Evolutionary conservation across 2,113 vertebrate species (phyloP).

Genomic region (Ailurus styani): DNA sequence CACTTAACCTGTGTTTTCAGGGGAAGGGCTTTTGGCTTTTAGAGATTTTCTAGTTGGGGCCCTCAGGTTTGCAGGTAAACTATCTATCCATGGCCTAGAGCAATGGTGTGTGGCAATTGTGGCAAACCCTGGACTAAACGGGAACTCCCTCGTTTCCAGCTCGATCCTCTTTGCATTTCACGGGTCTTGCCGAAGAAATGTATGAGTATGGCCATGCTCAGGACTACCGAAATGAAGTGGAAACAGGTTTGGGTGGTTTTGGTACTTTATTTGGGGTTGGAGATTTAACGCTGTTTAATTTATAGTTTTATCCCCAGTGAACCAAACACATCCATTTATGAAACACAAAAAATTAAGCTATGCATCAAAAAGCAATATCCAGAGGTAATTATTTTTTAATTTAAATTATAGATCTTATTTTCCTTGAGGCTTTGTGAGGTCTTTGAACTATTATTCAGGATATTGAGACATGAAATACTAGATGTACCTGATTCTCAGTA

Average conservation of each 20-base stretch:
- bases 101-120: not conserved
- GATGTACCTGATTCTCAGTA: slow-evolving; percentile 31
- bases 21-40: not conserved
- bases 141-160: not conserved
- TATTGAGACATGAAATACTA: slow-evolving; percentile 65
- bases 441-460: slow-evolving; percentile 50
- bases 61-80: not conserved
- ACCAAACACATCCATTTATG: slow-evolving; percentile 61
- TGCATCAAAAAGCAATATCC: slow-evolving; percentile 75
- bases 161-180: not conserved
- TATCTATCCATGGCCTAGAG: not conserved
- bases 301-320: slow-evolving; percentile 43
- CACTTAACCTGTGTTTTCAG: not conserved
- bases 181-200: not conserved
- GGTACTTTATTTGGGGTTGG: slow-evolving; percentile 2
- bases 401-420: slow-evolving; percentile 75
- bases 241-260: not conserved
- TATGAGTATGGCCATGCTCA: not conserved
- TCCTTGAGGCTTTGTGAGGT: slow-evolving; percentile 59
- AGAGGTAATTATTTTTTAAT: slow-evolving; percentile 73
- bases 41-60: not conserved
- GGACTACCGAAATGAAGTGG: not conserved
- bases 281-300: slow-evolving; percentile 52
- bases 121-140: not conserved
- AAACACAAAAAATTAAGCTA: slow-evolving; percentile 71